Evolutionary conservation across 1,140 invertebrate genomes (phyloP).

Genomic region (Tachypleus tridentatus): DNA sequence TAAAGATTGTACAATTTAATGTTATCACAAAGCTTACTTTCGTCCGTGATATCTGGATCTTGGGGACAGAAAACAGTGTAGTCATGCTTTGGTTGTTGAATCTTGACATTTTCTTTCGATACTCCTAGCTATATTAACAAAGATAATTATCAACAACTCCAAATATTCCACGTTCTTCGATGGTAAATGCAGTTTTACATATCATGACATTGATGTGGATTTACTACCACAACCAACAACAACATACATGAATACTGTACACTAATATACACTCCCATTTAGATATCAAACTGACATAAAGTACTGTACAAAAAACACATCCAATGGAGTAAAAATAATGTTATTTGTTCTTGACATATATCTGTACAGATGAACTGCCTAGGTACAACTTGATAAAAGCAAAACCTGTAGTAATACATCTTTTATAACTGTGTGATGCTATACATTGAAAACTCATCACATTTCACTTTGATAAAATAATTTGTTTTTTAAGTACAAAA

Average conservation of each 20-base stretch:
- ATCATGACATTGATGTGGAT: not conserved
- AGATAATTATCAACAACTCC: slow-evolving; percentile 10
- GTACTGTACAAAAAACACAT: no score
- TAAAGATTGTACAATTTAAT: slow-evolving; percentile 7
- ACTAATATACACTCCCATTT: no score
- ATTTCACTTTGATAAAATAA: no score
- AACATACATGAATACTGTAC: no score
- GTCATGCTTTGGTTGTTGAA: slow-evolving; percentile 55
- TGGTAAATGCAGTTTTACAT: not conserved
- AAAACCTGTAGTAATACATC: no score
- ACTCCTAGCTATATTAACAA: slow-evolving; percentile 45
- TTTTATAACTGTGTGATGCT: no score
- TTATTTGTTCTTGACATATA: no score
- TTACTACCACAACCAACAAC: not conserved
- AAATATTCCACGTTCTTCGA: not conserved
- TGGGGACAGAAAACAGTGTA: slow-evolving; percentile 49
- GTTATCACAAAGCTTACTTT: slow-evolving; percentile 23
- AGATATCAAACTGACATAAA: not conserved
- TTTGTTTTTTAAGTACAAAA: no score
- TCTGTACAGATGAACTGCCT: no score
- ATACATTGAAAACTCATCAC: no score
- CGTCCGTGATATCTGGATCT: slow-evolving; percentile 36
- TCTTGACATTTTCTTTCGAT: slow-evolving; percentile 60
- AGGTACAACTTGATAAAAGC: no score
- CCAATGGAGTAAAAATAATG: no score